A percentile compares a stretch with the other conserved stretches of the same genome.
Conservation (phyloP, 1,140 invertebrate species). For the Macrobrachium nipponense region DNA sequence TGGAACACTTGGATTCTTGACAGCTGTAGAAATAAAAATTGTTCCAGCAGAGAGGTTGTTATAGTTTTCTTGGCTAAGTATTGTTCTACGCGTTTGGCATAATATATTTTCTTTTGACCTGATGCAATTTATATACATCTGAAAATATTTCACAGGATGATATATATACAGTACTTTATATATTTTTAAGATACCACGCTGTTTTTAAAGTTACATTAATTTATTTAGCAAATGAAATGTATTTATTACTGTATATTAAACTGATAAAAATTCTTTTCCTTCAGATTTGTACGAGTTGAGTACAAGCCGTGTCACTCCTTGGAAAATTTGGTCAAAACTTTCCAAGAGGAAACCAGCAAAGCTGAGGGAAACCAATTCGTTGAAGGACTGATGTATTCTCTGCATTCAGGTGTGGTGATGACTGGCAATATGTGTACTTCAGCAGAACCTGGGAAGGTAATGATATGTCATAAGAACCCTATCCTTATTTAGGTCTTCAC, state of each 20-base stretch:
- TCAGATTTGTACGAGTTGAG: slow-evolving; percentile 75
- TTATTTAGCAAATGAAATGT: not conserved
- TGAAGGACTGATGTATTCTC: slow-evolving; percentile 78
- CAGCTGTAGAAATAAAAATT: slow-evolving; percentile 81
- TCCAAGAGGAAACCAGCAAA: slow-evolving; percentile 69
- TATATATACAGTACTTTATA: no score
- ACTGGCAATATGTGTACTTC: slow-evolving; percentile 76
- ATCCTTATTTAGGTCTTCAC: not conserved
- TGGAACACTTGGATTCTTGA: slow-evolving; percentile 86
- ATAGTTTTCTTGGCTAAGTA: not conserved
- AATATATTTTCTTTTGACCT: no score
- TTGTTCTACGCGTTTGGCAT: not conserved
- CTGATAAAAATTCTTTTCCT: not conserved
- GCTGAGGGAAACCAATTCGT: slow-evolving; percentile 79
- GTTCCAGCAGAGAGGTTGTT: slow-evolving; percentile 76
- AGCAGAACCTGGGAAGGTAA: slow-evolving; percentile 75
- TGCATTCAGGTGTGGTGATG: slow-evolving; percentile 81
- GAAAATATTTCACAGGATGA: no score
- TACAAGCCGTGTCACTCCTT: slow-evolving; percentile 77
- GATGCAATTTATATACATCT: no score
- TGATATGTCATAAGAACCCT: not conserved
- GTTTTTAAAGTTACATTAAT: not conserved
- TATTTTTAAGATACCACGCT: no score
- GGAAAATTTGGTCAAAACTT: slow-evolving; percentile 67
- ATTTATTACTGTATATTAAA: not conserved